Base-by-base conservation (phyloP, 1,140 invertebrate genomes). In the Triops longicaudatus region DNA sequence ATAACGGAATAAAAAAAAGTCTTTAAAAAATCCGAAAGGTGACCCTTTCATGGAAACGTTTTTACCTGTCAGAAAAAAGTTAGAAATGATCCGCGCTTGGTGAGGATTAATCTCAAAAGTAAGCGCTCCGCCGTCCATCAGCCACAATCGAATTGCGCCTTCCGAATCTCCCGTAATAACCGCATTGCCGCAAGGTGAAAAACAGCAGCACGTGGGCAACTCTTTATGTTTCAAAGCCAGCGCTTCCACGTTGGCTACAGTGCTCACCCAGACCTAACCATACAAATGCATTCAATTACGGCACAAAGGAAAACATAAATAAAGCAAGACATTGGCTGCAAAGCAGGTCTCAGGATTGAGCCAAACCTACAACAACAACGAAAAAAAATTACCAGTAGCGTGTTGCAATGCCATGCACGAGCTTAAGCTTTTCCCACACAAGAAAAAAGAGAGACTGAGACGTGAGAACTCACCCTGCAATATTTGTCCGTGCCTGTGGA, bases 401-500 rank as follows among this genome's bases (percentile, higher is more conserved):
- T 42, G 26, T 9, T 44, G 17, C 26, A 42, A 12, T 26, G 26
- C 27, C 14, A 73, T 42, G 26, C 22, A 17, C 14, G 22, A 63
- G 9, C 50, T 12, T 63, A 22, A 63, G 22, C 50, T 6, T 6
- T 22, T 63, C 11, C 43, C 11, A 7, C 11, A 44, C 4, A 44
- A 0, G 17, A 44, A 44, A 0, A 22, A n/a, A 37, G 7, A 37
- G 31, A 37, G 2, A 37, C 31, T 2, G 31, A 37, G 50, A 63
- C 14, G n/a, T 63, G 50, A 22, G 14, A n/a, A 63, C 50, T 63
- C 22, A 63, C 50, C 6, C 72, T 37, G 14, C 72, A 72, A 28
- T 72, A 73, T n/a, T 77, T 73, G 42, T 77, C 76, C 12, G 28
- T 6, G 1, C 76, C 76, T 42, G 72, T 44, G 12, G 76, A 77